phyloP scores from a whole-genome alignment of 2,888 invertebrate genomes.

The Drosophila niveifrons region DNA sequence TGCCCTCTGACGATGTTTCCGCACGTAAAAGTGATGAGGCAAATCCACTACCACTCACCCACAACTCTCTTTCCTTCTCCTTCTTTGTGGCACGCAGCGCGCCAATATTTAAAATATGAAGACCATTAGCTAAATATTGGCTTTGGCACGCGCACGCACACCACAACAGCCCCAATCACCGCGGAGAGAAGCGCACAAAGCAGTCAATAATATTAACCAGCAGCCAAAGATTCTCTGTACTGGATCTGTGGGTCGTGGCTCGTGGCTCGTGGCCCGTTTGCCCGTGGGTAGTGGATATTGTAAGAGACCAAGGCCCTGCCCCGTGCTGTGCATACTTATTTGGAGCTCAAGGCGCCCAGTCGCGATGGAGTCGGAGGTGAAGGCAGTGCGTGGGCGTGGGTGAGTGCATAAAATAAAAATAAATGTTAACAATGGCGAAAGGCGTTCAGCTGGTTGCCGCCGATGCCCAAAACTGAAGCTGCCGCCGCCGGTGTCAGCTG shows the following conservation, averaged over 20 bases:
- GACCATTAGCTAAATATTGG: constrained; percentile 81
- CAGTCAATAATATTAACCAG: constrained; percentile 80
- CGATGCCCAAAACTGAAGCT: constrained; percentile 37
- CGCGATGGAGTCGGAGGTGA: constrained; percentile 1
- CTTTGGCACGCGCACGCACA: constrained; percentile 77
- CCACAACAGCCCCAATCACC: constrained; percentile 33
- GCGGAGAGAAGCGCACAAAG: constrained; percentile 48
- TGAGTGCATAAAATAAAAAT: constrained; percentile 81
- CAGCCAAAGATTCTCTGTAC: constrained; percentile 27
- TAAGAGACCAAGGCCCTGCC: constrained; percentile 41
- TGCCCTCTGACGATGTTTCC: constrained; percentile 3
- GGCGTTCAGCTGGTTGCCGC: constrained; percentile 67
- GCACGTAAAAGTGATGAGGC: constrained; percentile 13
- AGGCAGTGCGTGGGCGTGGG: constrained; percentile 19
- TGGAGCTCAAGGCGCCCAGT: constrained; percentile 70
- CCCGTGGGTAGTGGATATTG: constrained; percentile 2
- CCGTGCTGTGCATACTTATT: constrained; percentile 81
- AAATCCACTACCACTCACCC: constrained; percentile 9
- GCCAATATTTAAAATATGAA: constrained; percentile 81
- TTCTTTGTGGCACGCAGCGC: constrained; percentile 33
- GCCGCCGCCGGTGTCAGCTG: constrained; percentile 58
- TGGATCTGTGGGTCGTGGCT: constrained; percentile 31
- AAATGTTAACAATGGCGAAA: constrained; percentile 80
- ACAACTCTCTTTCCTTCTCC: no score
- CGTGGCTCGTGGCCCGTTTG: neutral